Evolutionary conservation across 2,113 vertebrate species (phyloP), one percentile per base, ranked within the genome.

Genomic region (Odocoileus virginianus): DNA sequence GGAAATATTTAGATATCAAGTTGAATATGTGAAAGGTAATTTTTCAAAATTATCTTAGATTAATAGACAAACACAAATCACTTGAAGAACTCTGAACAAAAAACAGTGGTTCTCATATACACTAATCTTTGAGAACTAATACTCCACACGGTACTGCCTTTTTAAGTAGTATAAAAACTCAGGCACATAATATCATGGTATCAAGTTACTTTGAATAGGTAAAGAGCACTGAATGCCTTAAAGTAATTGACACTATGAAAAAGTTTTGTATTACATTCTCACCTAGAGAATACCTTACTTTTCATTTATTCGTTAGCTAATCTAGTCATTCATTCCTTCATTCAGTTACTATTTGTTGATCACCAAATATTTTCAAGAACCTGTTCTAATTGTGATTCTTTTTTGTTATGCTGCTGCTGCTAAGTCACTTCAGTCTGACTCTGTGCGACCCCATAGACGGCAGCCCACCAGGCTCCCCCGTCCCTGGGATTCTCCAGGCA

Each of bases 281-380:
- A 54, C n/a, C 47, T 82, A 64, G 4, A 55, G 40, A 57, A n/a
- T 58, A 36, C 43, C 30, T 54, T n/a, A 93, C 15, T 50, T 92
- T 60, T 54, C 30, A 87, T 61, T 92, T 33, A 67, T 58, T 67
- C 2, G 67, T 43, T 19, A 60, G 28, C 60, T 76, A 40, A 47
- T 47, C 33, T 43, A 43, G 36, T 43, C 19, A 52, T 57, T 19
- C 28, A 64, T 88, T 30, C 15, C 28, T 79, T 79, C 23, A 43
- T 54, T 79, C 14, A 85, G 12, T n/a, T 43, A 82, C n/a, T 78
- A 43, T 88, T 91, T 84, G 30, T 85, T 97, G 21, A 89, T 79
- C 25, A 74, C 15, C 21, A 74, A 81, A 90, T 27, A 5, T 78
- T 86, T 89, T 40, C 28, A 96, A 82, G 60, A 64, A 60, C 13